Conservation (phyloP, 2,113 vertebrate species). For the Phocoena phocoena region DNA sequence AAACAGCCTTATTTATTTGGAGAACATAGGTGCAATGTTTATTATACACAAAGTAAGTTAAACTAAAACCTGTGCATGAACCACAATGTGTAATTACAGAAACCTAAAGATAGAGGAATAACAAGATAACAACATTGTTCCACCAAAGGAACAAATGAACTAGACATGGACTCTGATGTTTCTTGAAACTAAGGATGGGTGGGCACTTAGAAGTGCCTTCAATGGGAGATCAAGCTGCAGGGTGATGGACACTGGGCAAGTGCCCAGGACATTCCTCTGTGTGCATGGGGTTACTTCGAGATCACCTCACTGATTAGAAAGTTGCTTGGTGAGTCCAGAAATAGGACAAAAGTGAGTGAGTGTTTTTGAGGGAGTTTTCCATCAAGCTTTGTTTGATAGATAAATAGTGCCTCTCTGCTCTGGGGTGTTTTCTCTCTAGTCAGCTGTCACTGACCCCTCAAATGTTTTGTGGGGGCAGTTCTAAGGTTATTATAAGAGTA, state of each 20-base stretch:
- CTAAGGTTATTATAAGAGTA: not conserved
- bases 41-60: constrained; percentile 10
- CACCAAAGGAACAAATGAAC: not conserved
- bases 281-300: not conserved
- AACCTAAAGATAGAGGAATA: not conserved
- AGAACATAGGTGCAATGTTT: not conserved
- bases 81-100: not conserved
- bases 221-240: not conserved
- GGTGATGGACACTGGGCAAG: not conserved
- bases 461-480: not conserved
- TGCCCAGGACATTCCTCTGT: not conserved
- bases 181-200: not conserved
- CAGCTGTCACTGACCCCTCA: not conserved
- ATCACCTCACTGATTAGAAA: constrained; percentile 28
- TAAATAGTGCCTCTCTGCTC: constrained; percentile 13
- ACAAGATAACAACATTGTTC: not conserved
- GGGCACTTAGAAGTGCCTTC: too few relatives aligned
- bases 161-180: not conserved
- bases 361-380: constrained; percentile 40
- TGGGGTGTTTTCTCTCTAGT: not conserved
- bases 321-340: constrained; percentile 13
- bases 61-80: not conserved
- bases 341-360: not conserved
- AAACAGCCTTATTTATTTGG: not conserved
- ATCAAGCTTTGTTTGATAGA: not conserved